A percentile compares a stretch with the other conserved stretches of the same genome.
phyloP scores from a whole-genome alignment of 2,888 invertebrate genomes.

The Ferdinandea cuprea region DNA sequence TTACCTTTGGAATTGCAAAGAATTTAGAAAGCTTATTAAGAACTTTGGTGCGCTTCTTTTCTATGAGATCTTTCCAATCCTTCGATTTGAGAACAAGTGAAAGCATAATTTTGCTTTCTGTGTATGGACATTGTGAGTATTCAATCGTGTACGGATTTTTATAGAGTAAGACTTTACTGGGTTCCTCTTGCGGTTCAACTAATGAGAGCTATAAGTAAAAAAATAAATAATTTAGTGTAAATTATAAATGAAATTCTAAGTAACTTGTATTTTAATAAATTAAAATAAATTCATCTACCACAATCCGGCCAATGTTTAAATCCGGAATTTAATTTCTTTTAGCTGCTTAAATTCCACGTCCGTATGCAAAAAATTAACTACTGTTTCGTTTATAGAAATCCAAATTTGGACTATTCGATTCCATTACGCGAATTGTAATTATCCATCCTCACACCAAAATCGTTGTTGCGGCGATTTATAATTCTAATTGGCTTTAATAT shows the following conservation, averaged over 20 bases:
- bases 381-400: too few relatives aligned
- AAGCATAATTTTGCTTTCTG: constrained; percentile 81
- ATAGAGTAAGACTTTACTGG: constrained; percentile 49
- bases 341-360: too few relatives aligned
- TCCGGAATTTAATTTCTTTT: too few relatives aligned
- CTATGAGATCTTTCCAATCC: constrained; percentile 81
- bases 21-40: constrained; percentile 82
- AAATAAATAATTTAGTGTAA: background rate
- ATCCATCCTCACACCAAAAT: too few relatives aligned
- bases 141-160: constrained; percentile 67
- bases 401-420: too few relatives aligned
- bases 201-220: constrained; percentile 33
- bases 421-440: too few relatives aligned
- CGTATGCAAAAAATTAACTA: too few relatives aligned
- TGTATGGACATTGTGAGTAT: constrained; percentile 78
- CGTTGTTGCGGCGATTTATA: too few relatives aligned
- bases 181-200: constrained; percentile 61
- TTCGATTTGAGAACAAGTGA: constrained; percentile 81
- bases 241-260: background rate
- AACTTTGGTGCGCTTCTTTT: constrained; percentile 80
- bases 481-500: too few relatives aligned
- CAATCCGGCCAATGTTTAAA: too few relatives aligned
- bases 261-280: too few relatives aligned
- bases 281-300: too few relatives aligned
- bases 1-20: constrained; percentile 82